These are phyloP conservation scores for Rhagoletis pomonella DNA, from an alignment of 1,140 invertebrate genomes.

Conservation along the genomic window DNA sequence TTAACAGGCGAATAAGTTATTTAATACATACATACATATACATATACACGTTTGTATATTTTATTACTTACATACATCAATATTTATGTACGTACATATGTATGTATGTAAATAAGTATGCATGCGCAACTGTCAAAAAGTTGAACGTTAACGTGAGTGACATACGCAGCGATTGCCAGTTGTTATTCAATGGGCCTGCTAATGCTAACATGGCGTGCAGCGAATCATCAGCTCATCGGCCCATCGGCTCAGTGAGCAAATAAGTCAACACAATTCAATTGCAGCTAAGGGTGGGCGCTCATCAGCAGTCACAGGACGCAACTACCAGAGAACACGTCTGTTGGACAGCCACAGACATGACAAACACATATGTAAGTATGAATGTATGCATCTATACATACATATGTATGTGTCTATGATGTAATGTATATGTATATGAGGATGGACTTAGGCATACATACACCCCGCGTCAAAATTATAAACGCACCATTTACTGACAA, in stretches of 20 bases:
- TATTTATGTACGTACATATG: background rate
- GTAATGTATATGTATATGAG: no score
- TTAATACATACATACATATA: background rate
- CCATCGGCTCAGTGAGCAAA: background rate
- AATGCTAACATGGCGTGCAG: slow-evolving; percentile 8
- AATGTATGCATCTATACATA: no score
- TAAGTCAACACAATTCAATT: slow-evolving; percentile 8
- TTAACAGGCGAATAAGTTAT: no score
- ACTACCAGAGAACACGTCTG: background rate
- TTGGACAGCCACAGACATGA: background rate
- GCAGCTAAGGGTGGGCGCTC: background rate
- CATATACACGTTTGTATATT: no score
- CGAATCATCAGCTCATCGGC: background rate
- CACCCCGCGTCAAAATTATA: no score
- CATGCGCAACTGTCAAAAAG: background rate
- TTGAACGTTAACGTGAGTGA: background rate
- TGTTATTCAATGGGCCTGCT: background rate
- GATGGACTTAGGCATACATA: no score
- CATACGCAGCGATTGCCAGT: background rate
- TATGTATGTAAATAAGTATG: background rate
- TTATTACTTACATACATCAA: background rate
- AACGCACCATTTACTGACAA: no score
- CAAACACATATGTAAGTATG: background rate
- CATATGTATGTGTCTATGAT: no score
- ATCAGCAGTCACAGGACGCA: background rate